A percentile compares a stretch with the other conserved stretches of the same genome.
phyloP scores from a whole-genome alignment of 2,888 invertebrate genomes.

The Resseliella maxima region DNA sequence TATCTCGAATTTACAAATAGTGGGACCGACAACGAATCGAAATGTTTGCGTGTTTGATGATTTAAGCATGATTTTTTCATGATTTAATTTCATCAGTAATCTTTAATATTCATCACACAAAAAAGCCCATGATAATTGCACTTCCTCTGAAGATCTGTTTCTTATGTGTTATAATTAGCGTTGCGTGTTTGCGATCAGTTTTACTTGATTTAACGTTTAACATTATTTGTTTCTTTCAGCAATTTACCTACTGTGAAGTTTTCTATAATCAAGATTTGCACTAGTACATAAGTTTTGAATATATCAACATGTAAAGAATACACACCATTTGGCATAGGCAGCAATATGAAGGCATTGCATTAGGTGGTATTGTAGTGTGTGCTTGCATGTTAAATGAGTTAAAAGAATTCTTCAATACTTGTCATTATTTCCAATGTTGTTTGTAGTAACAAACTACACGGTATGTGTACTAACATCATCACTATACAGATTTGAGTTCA shows the following conservation, averaged over 20 bases:
- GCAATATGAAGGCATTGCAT: neutral
- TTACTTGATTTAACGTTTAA: constrained; percentile 48
- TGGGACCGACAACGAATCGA: neutral
- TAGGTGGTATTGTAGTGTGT: neutral
- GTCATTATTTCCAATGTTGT: neutral
- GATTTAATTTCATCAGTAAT: constrained; percentile 5
- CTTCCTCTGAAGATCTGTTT: constrained; percentile 40
- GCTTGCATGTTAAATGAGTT: constrained; percentile 37
- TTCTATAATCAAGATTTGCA: neutral
- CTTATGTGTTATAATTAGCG: constrained; percentile 53
- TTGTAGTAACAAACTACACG: neutral
- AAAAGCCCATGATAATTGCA: constrained; percentile 15
- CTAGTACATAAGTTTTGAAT: neutral
- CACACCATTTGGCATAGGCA: neutral
- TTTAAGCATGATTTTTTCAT: neutral
- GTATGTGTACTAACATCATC: constrained; percentile 22
- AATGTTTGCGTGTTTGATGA: constrained; percentile 32
- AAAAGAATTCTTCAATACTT: neutral
- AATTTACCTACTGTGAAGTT: constrained; percentile 51
- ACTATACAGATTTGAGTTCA: neutral
- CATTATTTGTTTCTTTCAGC: constrained; percentile 51
- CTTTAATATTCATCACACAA: neutral
- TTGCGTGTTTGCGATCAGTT: constrained; percentile 51
- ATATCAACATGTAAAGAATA: neutral
- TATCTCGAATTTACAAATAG: neutral